phyloP scores from a whole-genome alignment of 2,888 invertebrate genomes.

The Netelia virgata region DNA sequence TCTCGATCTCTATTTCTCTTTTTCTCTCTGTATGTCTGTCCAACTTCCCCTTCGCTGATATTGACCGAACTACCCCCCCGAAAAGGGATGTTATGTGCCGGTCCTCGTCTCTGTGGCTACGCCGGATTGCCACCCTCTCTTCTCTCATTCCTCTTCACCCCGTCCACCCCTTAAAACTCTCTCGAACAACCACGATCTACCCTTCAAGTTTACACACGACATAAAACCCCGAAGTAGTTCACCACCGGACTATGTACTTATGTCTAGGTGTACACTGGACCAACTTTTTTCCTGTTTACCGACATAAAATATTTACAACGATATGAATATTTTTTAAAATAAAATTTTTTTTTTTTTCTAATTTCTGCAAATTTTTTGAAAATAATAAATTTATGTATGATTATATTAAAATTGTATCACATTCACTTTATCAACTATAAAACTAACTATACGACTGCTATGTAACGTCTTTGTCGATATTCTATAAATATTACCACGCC shows the following conservation, averaged over 20 bases:
- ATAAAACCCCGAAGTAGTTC: slow-evolving; percentile 58
- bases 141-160: neutral
- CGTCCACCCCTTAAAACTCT: neutral
- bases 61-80: slow-evolving; percentile 72
- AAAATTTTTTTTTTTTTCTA: neutral
- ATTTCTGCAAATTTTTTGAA: neutral
- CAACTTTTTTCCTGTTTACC: slow-evolving; percentile 24
- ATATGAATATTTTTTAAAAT: neutral
- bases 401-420: too few relatives aligned
- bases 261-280: slow-evolving; percentile 34
- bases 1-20: neutral
- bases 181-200: slow-evolving; percentile 61
- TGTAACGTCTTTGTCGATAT: neutral
- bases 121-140: slow-evolving; percentile 34
- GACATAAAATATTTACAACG: neutral
- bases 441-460: neutral
- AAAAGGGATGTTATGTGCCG: slow-evolving; percentile 60
- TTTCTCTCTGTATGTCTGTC: slow-evolving; percentile 43
- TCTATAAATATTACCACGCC: slow-evolving; percentile 10
- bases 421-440: neutral
- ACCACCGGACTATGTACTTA: slow-evolving; percentile 45
- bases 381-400: neutral
- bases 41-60: slow-evolving; percentile 64
- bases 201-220: slow-evolving; percentile 57
- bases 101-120: slow-evolving; percentile 46